Conservation (phyloP, 2,113 vertebrate species). For the Tragelaphus imberbis region DNA sequence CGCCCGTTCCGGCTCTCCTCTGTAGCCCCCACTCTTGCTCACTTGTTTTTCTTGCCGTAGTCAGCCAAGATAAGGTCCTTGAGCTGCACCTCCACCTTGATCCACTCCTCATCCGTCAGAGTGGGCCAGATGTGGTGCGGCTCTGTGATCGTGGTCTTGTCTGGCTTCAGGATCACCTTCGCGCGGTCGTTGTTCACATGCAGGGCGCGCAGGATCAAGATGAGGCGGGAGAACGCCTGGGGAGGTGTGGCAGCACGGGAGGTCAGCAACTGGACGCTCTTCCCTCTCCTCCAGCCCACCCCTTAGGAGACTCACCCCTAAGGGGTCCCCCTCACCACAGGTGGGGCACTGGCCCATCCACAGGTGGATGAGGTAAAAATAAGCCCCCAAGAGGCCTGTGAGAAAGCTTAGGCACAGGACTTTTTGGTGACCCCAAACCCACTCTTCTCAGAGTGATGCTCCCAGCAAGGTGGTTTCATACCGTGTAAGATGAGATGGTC, state of each 20-base stretch:
- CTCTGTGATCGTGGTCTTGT: slow-evolving; percentile 98
- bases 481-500: slow-evolving; percentile 99
- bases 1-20: background rate
- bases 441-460: background rate
- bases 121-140: slow-evolving; percentile 99
- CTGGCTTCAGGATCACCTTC: slow-evolving; percentile 98
- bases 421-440: background rate
- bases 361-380: background rate
- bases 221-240: slow-evolving; percentile 98
- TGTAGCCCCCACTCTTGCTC: slow-evolving; percentile 58
- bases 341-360: no score
- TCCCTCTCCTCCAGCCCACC: background rate
- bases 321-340: background rate
- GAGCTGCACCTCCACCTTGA: slow-evolving; percentile 98
- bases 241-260: background rate
- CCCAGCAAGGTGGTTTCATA: slow-evolving; percentile 65
- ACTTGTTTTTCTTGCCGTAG: slow-evolving; percentile 99
- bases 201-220: slow-evolving; percentile 95
- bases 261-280: background rate
- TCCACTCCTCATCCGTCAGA: slow-evolving; percentile 98
- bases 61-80: slow-evolving; percentile 98
- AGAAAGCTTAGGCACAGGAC: background rate
- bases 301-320: background rate
- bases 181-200: slow-evolving; percentile 98
- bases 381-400: background rate